A percentile compares a stretch with the other conserved stretches of the same genome.
These are phyloP conservation scores for Aphyosemion australe DNA, from an alignment of 2,113 vertebrate genomes.

Conservation along the genomic window DNA sequence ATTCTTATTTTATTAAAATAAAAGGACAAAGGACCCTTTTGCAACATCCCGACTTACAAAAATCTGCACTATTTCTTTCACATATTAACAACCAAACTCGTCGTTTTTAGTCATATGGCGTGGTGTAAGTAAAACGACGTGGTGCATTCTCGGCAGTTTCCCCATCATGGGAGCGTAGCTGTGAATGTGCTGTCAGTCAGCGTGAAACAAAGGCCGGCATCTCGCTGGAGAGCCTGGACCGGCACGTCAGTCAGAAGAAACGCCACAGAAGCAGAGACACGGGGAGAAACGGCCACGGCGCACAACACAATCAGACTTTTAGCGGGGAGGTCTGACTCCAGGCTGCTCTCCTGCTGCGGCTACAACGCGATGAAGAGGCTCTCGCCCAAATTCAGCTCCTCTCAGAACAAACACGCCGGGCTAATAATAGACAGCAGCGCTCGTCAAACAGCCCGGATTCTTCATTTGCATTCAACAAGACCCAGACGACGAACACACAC, in stretches of 20 bases:
- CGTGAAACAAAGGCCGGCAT: slow-evolving; percentile 61
- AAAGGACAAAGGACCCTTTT: no score
- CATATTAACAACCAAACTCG: neutral
- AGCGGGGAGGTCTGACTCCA: slow-evolving; percentile 65
- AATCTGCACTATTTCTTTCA: no score
- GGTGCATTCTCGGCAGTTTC: slow-evolving; percentile 13
- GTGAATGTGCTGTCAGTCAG: slow-evolving; percentile 57
- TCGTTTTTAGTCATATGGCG: neutral
- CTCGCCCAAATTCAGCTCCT: slow-evolving; percentile 50
- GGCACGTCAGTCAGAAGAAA: slow-evolving; percentile 64
- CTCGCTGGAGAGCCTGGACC: slow-evolving; percentile 49
- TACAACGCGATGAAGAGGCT: slow-evolving; percentile 60
- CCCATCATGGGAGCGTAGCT: slow-evolving; percentile 22
- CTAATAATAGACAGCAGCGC: slow-evolving; percentile 63
- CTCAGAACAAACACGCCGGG: slow-evolving; percentile 50
- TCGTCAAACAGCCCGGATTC: slow-evolving; percentile 59
- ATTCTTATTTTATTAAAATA: no score
- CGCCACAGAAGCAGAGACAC: slow-evolving; percentile 61
- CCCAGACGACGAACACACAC: slow-evolving; percentile 56
- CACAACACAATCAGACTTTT: slow-evolving; percentile 63
- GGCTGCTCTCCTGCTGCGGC: slow-evolving; percentile 29
- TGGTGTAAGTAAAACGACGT: neutral
- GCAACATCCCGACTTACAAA: no score
- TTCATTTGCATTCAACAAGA: slow-evolving; percentile 72
- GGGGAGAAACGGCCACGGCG: slow-evolving; percentile 54